phyloP scores from a whole-genome alignment of 1,140 invertebrate species.

The Euwallacea similis region DNA sequence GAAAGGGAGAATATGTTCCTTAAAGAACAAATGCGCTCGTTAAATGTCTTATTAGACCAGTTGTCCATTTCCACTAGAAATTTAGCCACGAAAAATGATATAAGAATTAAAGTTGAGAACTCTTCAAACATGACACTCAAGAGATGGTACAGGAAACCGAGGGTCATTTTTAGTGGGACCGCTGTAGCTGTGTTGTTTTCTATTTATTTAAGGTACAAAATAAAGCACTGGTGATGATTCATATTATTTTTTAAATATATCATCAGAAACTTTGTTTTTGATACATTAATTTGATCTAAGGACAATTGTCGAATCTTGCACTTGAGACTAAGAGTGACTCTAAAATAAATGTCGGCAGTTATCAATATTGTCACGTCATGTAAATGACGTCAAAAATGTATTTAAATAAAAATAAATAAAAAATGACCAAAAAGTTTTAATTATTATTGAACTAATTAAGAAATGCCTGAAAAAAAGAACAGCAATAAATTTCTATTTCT shows the following conservation, averaged over 20 bases:
- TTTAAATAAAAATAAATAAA: too few relatives aligned
- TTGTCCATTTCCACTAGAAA: slow-evolving; percentile 11
- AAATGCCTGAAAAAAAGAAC: too few relatives aligned
- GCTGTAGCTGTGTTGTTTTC: slow-evolving; percentile 23
- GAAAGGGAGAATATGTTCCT: slow-evolving; percentile 25
- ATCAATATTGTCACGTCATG: too few relatives aligned
- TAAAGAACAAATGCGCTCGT: slow-evolving; percentile 8
- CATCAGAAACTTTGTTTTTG: too few relatives aligned
- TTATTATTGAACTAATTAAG: too few relatives aligned
- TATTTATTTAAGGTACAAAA: slow-evolving; percentile 29
- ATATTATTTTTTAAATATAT: not conserved
- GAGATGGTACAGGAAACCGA: slow-evolving; percentile 26
- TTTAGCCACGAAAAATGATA: slow-evolving; percentile 25
- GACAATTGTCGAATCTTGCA: too few relatives aligned
- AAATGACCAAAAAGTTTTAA: too few relatives aligned
- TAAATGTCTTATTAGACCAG: slow-evolving; percentile 17
- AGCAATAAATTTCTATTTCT: too few relatives aligned
- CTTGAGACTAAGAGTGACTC: too few relatives aligned
- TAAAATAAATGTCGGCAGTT: too few relatives aligned
- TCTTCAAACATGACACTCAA: slow-evolving; percentile 5
- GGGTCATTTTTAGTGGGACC: slow-evolving; percentile 20
- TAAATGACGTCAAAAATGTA: too few relatives aligned
- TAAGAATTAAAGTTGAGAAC: slow-evolving; percentile 31
- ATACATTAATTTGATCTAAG: too few relatives aligned
- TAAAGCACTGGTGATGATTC: not conserved